Conservation (phyloP, 2,888 invertebrate species). For the Bibio marci region DNA sequence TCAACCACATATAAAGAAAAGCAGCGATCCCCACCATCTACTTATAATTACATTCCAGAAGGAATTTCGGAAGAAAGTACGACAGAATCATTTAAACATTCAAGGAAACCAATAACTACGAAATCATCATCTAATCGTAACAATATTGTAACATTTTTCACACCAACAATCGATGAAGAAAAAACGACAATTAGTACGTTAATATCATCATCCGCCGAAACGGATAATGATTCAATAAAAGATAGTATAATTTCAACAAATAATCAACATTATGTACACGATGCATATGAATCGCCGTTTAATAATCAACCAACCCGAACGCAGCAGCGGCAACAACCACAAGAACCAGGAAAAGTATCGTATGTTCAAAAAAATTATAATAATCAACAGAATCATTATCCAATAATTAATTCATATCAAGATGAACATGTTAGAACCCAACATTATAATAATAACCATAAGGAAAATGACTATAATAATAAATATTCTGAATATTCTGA, state of each 20-base stretch:
- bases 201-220: neutral
- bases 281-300: neutral
- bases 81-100: too few relatives aligned
- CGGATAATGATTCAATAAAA: neutral
- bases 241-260: neutral
- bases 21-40: conserved; percentile 13
- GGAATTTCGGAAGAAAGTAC: neutral
- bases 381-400: too few relatives aligned
- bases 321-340: too few relatives aligned
- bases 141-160: conserved; percentile 16
- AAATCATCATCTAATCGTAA: neutral
- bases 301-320: too few relatives aligned
- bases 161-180: conserved; percentile 5
- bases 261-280: neutral
- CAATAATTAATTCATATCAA: too few relatives aligned
- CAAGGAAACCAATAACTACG: neutral
- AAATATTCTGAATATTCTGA: neutral
- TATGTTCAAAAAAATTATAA: too few relatives aligned
- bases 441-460: neutral
- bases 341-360: too few relatives aligned
- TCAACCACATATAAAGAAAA: conserved; percentile 10
- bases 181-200: neutral
- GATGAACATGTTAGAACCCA: too few relatives aligned
- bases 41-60: conserved; percentile 1
- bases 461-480: neutral